Conservation (phyloP, 64 coral and sea anemone genomes). For the Actinia equina region DNA sequence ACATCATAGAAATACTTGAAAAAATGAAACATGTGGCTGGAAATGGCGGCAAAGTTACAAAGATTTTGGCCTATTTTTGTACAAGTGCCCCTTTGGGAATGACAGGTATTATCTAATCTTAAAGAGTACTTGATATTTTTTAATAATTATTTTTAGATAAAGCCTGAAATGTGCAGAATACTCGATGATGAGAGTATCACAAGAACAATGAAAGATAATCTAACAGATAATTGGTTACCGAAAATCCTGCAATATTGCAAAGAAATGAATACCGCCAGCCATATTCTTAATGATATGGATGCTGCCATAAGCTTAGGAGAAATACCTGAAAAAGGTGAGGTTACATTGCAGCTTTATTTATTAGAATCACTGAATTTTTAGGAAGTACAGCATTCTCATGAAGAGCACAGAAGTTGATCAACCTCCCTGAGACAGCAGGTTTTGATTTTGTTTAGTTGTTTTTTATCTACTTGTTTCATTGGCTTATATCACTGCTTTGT, state of each 20-base stretch:
- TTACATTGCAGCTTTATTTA: neutral
- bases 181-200: neutral
- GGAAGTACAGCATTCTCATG: neutral
- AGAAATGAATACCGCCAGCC: neutral
- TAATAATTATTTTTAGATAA: neutral
- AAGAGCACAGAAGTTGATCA: neutral
- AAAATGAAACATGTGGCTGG: too few species aligned
- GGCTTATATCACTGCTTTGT: neutral
- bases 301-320: neutral
- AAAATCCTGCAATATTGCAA: neutral
- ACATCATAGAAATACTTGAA: too few species aligned
- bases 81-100: neutral
- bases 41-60: too few species aligned
- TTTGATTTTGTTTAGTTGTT: neutral
- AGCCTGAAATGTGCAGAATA: constrained; percentile 10
- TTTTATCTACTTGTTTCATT: neutral
- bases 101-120: neutral
- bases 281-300: constrained; percentile 3
- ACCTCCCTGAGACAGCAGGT: neutral
- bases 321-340: constrained; percentile 1
- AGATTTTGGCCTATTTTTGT: neutral
- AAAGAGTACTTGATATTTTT: neutral
- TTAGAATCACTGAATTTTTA: neutral
- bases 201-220: neutral
- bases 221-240: neutral